Base-by-base conservation (phyloP, 2,113 vertebrate genomes). In the Phoxinus phoxinus region DNA sequence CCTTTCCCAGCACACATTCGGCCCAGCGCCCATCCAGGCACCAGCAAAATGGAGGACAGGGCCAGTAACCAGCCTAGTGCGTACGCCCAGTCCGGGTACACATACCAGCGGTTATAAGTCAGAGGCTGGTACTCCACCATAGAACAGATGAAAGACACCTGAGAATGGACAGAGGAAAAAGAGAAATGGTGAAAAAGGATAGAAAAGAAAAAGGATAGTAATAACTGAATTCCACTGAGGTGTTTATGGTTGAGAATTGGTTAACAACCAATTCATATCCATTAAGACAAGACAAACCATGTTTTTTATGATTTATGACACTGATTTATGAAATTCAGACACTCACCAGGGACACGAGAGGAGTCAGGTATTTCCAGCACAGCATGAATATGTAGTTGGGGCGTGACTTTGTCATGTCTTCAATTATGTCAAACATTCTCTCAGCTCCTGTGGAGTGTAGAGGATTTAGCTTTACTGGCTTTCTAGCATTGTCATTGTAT, bases 301-400 rank as follows among this genome's bases (percentile, higher is more conserved):
- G 17, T 35, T n/a, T n/a, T n/a, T n/a, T n/a, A n/a, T n/a, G n/a
- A n/a, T n/a, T n/a, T n/a, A n/a, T n/a, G n/a, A n/a, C n/a, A n/a
- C n/a, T n/a, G n/a, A n/a, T n/a, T n/a, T n/a, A 11, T 32, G 25
- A 30, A 76, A 32, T 67, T 37, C 48, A 65, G 7, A 25, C 21
- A 87, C 93, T 92, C 84, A 95, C 94, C 91, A 95, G 51, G 21
- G 90, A 91, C n/a, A 94, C 81, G 23, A 93, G 61, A 0, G 95
- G 94, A 0, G 94, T 95, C 87, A 95, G 65, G 46, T 86, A 95
- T 76, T 88, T 91, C 94, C 94, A 95, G 87, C 95, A 95, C 83
- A 94, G 59, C 88, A 92, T 94, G 71, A 95, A 95, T 67, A 92
- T 88, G 0, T 65, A 46, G 37, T 88, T 93, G 10, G 91, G 87